Base-by-base conservation (phyloP, 1,140 invertebrate species). In the Cydia fagiglandana region DNA sequence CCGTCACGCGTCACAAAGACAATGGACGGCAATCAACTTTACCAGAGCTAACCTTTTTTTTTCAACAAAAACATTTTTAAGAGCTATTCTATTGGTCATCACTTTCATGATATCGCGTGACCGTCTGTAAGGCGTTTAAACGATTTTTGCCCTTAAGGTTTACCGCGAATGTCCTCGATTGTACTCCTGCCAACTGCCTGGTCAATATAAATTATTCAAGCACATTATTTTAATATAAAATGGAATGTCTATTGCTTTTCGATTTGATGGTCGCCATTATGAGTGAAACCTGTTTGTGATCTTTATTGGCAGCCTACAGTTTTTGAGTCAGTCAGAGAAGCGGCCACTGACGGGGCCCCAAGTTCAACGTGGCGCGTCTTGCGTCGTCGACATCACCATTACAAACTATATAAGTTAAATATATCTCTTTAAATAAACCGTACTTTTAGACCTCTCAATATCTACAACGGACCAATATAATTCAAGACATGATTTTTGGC, bases 401-500 rank as follows among this genome's bases (percentile, higher is more conserved):
- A 61, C 20, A 61, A 9, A 61, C 20, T 61, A 61, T 10, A 61
- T 61, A 61, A 61, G 66, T 70, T 70, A 70, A 70, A 70, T 75
- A 56, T 75, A 24, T 66, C 50, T 75, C 56, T 75, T 66, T 66
- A 47, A 66, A 75, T 45, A 75, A 75, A 64, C 53, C 28, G 24
- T 75, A 30, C 20, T 75, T 75, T 75, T 75, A 75, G 73, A 75
- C 64, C 45, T 50, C 45, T 56, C 28, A 75, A 68, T 47, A 20
- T 74, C 30, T 64, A 78, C 80, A 80, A 82, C 73, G 61, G 81
- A 83, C 80, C 81, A 77, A 83, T 82, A 78, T 73, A 79, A 45
- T 80, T 79, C 68, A 79, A 74, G 74, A 79, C 75, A 75, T 82
- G 70, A 84, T 86, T 85, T 88, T 88, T 89, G 87, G 87, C 86